A percentile compares a stretch with the other conserved stretches of the same genome.
These are phyloP conservation scores for Scotopteryx bipunctaria DNA, from an alignment of 2,888 invertebrate species.

Conservation along the genomic window DNA sequence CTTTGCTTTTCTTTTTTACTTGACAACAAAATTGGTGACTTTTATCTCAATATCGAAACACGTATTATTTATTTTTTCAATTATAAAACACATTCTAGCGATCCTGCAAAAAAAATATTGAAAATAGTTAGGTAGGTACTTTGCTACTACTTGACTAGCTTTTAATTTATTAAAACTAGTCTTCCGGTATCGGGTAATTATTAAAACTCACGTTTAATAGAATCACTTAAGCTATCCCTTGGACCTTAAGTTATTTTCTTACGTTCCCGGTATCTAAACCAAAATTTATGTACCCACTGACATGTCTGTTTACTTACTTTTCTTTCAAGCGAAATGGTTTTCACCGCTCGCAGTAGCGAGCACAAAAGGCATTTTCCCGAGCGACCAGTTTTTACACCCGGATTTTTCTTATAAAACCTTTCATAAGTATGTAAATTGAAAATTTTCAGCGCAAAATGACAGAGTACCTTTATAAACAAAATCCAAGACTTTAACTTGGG, in stretches of 20 bases:
- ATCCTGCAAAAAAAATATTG: neutral
- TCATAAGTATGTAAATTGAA: slow-evolving; percentile 69
- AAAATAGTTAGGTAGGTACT: no score
- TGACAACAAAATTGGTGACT: slow-evolving; percentile 33
- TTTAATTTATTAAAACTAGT: no score
- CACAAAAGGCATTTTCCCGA: slow-evolving; percentile 50
- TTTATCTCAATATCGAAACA: slow-evolving; percentile 21
- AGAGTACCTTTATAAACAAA: slow-evolving; percentile 51
- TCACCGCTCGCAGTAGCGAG: slow-evolving; percentile 35
- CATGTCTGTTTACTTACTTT: slow-evolving; percentile 38
- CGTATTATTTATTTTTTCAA: slow-evolving; percentile 30
- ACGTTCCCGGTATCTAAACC: neutral
- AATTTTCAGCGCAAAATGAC: slow-evolving; percentile 52
- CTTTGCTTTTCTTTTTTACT: slow-evolving; percentile 32
- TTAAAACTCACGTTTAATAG: neutral
- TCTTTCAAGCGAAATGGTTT: slow-evolving; percentile 42
- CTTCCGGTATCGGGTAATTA: no score
- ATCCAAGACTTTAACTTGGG: slow-evolving; percentile 45
- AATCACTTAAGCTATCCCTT: neutral
- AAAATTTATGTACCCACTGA: slow-evolving; percentile 21
- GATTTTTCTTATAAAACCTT: slow-evolving; percentile 60
- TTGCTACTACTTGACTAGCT: no score
- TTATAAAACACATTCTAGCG: slow-evolving; percentile 17
- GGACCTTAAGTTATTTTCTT: neutral
- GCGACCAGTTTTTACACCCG: slow-evolving; percentile 53